Evolutionary conservation across 1,140 invertebrate genomes (phyloP), one percentile per base, ranked within the genome.

Genomic region (Idris sp.): DNA sequence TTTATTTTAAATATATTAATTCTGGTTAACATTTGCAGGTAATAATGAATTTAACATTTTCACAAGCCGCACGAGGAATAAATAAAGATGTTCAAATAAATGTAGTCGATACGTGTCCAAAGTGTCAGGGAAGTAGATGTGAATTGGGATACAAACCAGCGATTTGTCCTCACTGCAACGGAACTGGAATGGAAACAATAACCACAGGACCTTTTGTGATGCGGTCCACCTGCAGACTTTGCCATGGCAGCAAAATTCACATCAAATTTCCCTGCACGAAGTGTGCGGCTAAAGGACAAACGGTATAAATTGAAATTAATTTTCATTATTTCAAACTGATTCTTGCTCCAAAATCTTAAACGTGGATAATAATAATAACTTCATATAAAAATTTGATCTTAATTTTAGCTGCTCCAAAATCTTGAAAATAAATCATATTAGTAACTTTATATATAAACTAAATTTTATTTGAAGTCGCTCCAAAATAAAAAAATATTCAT

Each of bases 121-220:
- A 95, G 84, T 99, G 98, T 85, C 75, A 86, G 30, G 98, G 98
- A 11, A 88, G 88, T 0, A 91, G 95, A 64, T 93, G 93, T 83
- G 96, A 98, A 84, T 91, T 91, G 0, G 98, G 98, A 5, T 95
- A 94, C 0, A 97, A 96, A 83, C 89, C 97, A 13, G 90, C 92
- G 1, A 91, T 90, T 58, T 99, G 98, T 85, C 91, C 91, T 0
- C 93, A 95, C 80, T 99, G 98, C 86, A 97, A 98, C 89, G 98
- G 98, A n/a, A 97, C 97, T 13, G 98, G 98, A 49, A 96, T 97
- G 92, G 97, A 97, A 85, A 96, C 94, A 15, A 92, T 96, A 44
- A 92, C 92, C 9, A 95, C 93, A 65, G 95, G 98, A 22, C 97
- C 97, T 30, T 99, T 99, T 89, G 92, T 99, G 10, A 99, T 99